Evolutionary conservation across 2,888 invertebrate genomes (phyloP), one percentile per base, ranked within the genome.

Genomic region (Drosophila multiciliata): DNA sequence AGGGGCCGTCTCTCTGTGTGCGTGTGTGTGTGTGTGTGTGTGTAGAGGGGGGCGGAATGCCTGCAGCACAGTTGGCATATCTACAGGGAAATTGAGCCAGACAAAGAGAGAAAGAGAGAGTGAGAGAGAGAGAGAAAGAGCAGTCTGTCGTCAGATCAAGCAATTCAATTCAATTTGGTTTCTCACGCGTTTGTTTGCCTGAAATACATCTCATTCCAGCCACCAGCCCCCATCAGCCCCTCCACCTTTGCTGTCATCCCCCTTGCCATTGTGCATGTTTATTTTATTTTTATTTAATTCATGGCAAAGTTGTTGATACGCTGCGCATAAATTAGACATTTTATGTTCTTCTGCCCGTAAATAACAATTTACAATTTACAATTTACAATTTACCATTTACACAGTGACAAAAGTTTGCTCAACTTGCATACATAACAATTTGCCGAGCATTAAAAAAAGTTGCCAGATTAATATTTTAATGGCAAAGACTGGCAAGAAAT

Each of bases 101-200:
- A 49, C 26, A 45, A 54, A 50, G 45, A 53, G 23, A 42, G 29
- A 38, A 48, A 54, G 45, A 23, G 50, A 52, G 26, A 32, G 35
- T 49, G 63, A 17, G 48, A 52, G 29, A 45, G 48, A 45, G 42
- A 20, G 49, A 49, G 20, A 48, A 38, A 55, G 48, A 32, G 48
- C 52, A 61, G 66, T 80, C 69, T 83, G 83, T 89, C 88, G 75
- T 85, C 82, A 90, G 89, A 86, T 86, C 88, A 90, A 82, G 89
- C 89, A 89, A 87, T 90, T 90, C 87, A 91, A 87, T 91, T 90
- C 79, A 88, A 84, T 88, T 90, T 90, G 83, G 80, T 76, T 85
- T 87, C 89, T 87, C 87, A 88, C 87, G 87, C 90, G 89, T 77
- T 88, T 87, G 80, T 88, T 90, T 90, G 88, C 67, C 82, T 64